A percentile compares a stretch with the other conserved stretches of the same genome.
Conservation (phyloP, 2,797 vertebrate genomes). For the Eremophila alpestris region DNA sequence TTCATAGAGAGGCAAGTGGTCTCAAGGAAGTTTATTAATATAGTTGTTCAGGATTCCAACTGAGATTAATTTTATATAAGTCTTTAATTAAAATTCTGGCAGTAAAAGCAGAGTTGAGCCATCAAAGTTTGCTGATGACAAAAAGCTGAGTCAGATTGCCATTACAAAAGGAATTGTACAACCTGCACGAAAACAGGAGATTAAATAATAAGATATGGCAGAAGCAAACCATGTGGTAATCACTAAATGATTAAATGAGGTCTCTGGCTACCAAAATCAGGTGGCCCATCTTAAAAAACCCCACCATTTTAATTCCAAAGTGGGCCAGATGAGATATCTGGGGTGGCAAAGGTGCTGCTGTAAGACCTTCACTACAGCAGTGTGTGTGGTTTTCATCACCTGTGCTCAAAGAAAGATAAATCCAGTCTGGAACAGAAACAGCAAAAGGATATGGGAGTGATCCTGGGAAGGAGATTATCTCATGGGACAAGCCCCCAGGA, state of each 20-base stretch:
- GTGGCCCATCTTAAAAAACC: fast-evolving
- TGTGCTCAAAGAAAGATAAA: neutral
- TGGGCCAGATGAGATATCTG: neutral
- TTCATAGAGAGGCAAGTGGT: neutral
- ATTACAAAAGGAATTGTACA: neutral
- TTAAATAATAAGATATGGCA: neutral
- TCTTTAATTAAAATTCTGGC: neutral
- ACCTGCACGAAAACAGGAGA: neutral
- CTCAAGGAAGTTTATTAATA: neutral
- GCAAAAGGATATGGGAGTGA: neutral
- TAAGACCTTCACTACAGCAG: neutral
- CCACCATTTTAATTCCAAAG: neutral
- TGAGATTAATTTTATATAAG: neutral
- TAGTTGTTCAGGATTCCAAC: neutral
- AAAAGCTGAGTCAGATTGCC: neutral
- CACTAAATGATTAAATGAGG: neutral
- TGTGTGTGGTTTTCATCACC: neutral
- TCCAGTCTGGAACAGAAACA: neutral
- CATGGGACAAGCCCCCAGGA: neutral
- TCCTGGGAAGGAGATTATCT: neutral
- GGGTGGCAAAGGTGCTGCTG: neutral
- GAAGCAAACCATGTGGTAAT: neutral
- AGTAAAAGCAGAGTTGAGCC: neutral
- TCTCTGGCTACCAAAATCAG: neutral
- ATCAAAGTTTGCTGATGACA: neutral